Conservation (phyloP, 2,113 vertebrate species). For the Ceuthmochares aereus region DNA sequence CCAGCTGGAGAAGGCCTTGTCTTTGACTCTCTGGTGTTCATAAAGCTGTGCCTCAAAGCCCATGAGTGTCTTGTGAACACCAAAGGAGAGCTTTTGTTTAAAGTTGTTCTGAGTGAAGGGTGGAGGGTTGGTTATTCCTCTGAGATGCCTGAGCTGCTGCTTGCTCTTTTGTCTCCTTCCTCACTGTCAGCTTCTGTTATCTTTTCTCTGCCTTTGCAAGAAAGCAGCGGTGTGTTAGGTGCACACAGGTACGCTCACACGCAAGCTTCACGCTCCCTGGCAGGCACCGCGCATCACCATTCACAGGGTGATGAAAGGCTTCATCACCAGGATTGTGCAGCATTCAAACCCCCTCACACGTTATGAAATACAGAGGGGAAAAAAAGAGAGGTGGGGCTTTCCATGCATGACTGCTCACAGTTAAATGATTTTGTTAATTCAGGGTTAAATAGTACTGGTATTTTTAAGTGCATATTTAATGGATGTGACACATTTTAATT, state of each 20-base stretch:
- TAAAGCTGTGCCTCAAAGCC: background rate
- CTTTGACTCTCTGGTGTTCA: background rate
- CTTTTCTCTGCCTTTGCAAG: background rate
- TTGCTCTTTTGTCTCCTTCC: background rate
- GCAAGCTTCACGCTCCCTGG: rapidly evolving
- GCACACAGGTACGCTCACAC: background rate
- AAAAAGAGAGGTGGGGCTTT: background rate
- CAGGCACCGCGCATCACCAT: background rate
- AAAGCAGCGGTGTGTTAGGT: background rate
- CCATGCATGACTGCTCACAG: background rate
- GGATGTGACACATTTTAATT: background rate
- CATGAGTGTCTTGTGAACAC: rapidly evolving
- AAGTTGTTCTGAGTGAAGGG: background rate
- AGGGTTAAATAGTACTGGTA: background rate
- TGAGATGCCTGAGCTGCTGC: background rate
- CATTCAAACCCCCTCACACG: background rate
- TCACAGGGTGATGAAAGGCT: rapidly evolving
- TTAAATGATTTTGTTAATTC: background rate
- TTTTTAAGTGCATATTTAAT: background rate
- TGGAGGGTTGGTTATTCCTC: background rate
- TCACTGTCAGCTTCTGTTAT: background rate
- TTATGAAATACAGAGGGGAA: background rate
- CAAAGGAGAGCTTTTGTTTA: background rate
- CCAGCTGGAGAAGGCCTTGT: background rate
- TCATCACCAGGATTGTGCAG: background rate